Conservation (phyloP, 2,888 invertebrate genomes). For the Gymnosoma rotundatum region DNA sequence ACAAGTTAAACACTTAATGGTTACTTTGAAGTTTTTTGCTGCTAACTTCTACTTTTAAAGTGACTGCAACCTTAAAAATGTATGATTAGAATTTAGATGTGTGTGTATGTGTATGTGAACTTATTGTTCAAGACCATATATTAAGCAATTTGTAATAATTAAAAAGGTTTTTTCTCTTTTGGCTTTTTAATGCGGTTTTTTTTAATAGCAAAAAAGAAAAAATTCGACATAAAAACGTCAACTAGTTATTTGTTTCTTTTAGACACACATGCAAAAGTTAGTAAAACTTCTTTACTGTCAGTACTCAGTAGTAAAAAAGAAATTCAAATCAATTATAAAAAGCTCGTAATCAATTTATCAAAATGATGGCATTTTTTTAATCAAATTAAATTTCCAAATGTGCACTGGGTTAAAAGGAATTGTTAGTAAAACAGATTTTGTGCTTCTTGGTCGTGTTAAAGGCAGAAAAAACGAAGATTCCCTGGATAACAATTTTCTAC, state of each 20-base stretch:
- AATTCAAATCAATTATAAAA: constrained; percentile 16
- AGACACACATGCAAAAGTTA: neutral
- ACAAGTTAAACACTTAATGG: constrained; percentile 50
- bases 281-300: neutral
- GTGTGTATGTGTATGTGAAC: neutral
- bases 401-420: constrained; percentile 41
- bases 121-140: constrained; percentile 25
- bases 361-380: constrained; percentile 67
- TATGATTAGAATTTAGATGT: too few relatives aligned
- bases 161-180: constrained; percentile 2
- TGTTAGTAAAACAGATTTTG: constrained; percentile 7
- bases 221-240: constrained; percentile 1
- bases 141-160: constrained; percentile 52
- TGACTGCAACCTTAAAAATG: constrained; percentile 11
- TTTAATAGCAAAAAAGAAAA: neutral
- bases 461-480: neutral
- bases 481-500: constrained; percentile 62
- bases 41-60: neutral
- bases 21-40: neutral
- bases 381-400: constrained; percentile 66
- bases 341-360: constrained; percentile 59
- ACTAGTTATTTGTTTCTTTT: neutral
- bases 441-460: neutral
- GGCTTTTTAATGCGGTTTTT: neutral
- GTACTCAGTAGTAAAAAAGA: too few relatives aligned